Percentiles rank a stretch among this genome's conserved stretches.
These are phyloP conservation scores for Chionoecetes opilio DNA, from an alignment of 1,140 invertebrate species.

Conservation along the genomic window DNA sequence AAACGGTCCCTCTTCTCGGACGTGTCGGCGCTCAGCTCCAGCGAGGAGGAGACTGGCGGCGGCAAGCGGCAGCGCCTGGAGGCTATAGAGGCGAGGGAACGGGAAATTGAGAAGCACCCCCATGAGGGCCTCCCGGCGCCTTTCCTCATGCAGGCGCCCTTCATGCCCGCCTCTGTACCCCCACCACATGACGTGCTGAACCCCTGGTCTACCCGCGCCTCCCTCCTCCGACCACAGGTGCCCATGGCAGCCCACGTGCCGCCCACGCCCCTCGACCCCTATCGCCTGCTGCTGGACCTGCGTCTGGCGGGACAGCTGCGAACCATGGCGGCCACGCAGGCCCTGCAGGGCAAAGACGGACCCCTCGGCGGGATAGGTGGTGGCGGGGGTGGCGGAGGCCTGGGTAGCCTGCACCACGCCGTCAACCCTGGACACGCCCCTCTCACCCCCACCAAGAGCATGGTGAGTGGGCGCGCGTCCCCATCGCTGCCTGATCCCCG, in stretches of 20 bases:
- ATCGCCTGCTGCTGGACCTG: constrained; percentile 79
- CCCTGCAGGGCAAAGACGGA: constrained; percentile 68
- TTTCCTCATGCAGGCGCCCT: constrained; percentile 80
- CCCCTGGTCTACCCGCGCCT: constrained; percentile 79
- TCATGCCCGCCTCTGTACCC: constrained; percentile 78
- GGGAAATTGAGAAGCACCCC: constrained; percentile 72
- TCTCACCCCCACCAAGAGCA: constrained; percentile 56
- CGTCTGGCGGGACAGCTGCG: constrained; percentile 79
- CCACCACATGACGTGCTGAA: constrained; percentile 79
- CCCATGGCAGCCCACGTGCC: constrained; percentile 80
- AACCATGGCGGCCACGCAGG: constrained; percentile 78
- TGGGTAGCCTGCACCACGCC: constrained; percentile 53
- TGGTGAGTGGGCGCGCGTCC: constrained; percentile 62
- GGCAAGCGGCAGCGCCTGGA: constrained; percentile 79
- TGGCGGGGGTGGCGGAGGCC: background rate
- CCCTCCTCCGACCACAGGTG: constrained; percentile 79
- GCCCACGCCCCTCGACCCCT: constrained; percentile 80
- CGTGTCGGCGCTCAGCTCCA: constrained; percentile 77
- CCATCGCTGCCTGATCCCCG: constrained; percentile 65
- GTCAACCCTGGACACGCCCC: constrained; percentile 68
- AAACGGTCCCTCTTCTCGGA: constrained; percentile 80
- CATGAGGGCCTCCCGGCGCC: constrained; percentile 78
- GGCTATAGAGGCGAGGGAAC: constrained; percentile 60
- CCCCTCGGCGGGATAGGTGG: constrained; percentile 51
- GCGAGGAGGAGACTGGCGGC: constrained; percentile 75